phyloP scores from a whole-genome alignment of 2,888 invertebrate genomes.

The Trachelus tabidus region DNA sequence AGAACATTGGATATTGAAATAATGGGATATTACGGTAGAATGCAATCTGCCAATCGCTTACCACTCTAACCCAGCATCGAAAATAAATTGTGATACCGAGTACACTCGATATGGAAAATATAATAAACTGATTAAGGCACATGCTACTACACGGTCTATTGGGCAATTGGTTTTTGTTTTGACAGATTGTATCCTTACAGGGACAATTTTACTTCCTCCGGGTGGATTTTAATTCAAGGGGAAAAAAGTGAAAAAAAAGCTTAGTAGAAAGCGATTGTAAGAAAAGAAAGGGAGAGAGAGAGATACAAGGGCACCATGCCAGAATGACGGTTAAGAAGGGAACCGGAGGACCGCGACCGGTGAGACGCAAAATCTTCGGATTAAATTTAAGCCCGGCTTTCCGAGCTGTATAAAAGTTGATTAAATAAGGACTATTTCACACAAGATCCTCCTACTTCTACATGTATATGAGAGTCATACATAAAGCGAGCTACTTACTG shows the following conservation, averaged over 20 bases:
- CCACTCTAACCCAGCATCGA: not conserved
- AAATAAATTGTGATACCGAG: not conserved
- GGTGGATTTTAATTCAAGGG: no score
- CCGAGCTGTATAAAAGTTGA: slow-evolving; percentile 36
- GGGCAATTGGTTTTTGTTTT: not conserved
- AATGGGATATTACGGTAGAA: no score
- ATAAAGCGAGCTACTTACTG: not conserved
- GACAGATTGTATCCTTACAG: not conserved
- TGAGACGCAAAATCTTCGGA: slow-evolving; percentile 31
- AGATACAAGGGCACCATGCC: not conserved
- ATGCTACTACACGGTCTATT: not conserved
- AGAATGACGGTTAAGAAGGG: not conserved
- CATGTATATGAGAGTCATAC: slow-evolving; percentile 17
- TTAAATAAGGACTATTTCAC: slow-evolving; percentile 35
- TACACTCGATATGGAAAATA: not conserved
- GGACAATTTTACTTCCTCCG: not conserved
- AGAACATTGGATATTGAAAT: no score
- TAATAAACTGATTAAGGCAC: not conserved
- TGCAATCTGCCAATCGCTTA: not conserved
- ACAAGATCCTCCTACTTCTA: slow-evolving; percentile 29
- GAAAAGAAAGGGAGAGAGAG: no score
- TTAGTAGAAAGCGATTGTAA: no score
- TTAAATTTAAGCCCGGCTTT: slow-evolving; percentile 36
- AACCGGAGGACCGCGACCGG: slow-evolving; percentile 11
- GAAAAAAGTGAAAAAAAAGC: no score